Evolutionary conservation across 2,888 invertebrate species (phyloP).

Genomic region (Platynereis dumerilii): DNA sequence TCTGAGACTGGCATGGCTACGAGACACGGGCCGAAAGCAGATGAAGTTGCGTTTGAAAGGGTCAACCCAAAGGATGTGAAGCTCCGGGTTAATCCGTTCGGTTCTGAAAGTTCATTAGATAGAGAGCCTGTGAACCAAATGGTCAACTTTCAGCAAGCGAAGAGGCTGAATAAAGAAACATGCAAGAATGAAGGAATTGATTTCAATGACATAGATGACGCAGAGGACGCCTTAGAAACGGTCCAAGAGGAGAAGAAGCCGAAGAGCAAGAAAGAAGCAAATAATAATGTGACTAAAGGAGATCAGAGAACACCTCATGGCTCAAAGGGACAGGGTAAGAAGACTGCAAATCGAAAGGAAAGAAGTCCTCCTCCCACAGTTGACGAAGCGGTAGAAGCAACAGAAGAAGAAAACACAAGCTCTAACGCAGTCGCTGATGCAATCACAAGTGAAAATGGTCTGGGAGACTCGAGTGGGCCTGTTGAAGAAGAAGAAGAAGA

Average conservation of each 20-base stretch:
- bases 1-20: constrained; percentile 49
- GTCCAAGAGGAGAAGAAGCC: constrained; percentile 25
- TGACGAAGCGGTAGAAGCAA: too few relatives aligned
- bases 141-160: constrained; percentile 45
- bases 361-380: too few relatives aligned
- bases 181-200: constrained; percentile 60
- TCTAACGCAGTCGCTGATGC: too few relatives aligned
- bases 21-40: constrained; percentile 39
- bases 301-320: too few relatives aligned
- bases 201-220: constrained; percentile 45
- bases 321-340: too few relatives aligned
- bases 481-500: constrained; percentile 8
- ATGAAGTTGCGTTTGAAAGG: constrained; percentile 66
- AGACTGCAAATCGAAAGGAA: too few relatives aligned
- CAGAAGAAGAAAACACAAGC: too few relatives aligned
- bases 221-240: constrained; percentile 38
- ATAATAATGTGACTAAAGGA: too few relatives aligned
- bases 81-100: constrained; percentile 74
- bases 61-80: constrained; percentile 68
- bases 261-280: constrained; percentile 4
- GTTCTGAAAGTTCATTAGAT: constrained; percentile 58
- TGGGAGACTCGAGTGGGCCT: too few relatives aligned
- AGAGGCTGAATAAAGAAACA: constrained; percentile 53
- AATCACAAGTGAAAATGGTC: too few relatives aligned
- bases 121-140: constrained; percentile 38